Evolutionary conservation across 2,888 invertebrate species (phyloP).

Genomic region (Aethes cnicana): DNA sequence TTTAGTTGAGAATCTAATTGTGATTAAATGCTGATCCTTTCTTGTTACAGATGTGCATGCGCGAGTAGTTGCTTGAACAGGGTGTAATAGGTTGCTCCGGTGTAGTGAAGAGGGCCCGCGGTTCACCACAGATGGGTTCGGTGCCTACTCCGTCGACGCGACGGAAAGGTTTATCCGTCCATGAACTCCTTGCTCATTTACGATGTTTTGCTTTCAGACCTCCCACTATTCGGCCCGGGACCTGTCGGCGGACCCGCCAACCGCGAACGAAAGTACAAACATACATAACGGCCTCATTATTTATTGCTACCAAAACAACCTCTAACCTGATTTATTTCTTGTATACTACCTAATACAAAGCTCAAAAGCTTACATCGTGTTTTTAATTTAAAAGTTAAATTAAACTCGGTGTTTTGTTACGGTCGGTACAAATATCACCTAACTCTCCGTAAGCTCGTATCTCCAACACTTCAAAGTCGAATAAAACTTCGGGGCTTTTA

Average conservation of each 20-base stretch:
- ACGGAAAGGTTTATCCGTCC: too few species aligned
- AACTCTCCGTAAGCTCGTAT: neutral
- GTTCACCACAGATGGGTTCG: conserved; percentile 19
- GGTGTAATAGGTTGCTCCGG: conserved; percentile 1
- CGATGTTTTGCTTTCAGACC: too few species aligned
- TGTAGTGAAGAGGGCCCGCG: conserved; percentile 6
- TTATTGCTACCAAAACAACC: neutral
- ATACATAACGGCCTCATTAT: conserved; percentile 4
- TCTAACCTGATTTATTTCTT: neutral
- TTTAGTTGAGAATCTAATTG: neutral
- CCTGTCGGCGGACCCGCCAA: neutral
- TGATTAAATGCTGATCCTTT: neutral
- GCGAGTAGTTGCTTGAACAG: neutral
- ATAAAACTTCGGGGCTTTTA: neutral
- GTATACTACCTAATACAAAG: neutral
- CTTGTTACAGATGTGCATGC: neutral
- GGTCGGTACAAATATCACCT: neutral
- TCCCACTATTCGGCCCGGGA: neutral
- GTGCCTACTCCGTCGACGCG: neutral
- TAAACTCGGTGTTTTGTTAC: too few species aligned
- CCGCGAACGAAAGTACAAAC: conserved; percentile 6
- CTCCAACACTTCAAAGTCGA: neutral
- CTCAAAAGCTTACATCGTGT: neutral
- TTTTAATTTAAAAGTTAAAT: conserved; percentile 3
- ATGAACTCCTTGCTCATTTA: too few species aligned